Evolutionary conservation across 1,140 invertebrate species (phyloP).

Genomic region (Spodoptera frugiperda): DNA sequence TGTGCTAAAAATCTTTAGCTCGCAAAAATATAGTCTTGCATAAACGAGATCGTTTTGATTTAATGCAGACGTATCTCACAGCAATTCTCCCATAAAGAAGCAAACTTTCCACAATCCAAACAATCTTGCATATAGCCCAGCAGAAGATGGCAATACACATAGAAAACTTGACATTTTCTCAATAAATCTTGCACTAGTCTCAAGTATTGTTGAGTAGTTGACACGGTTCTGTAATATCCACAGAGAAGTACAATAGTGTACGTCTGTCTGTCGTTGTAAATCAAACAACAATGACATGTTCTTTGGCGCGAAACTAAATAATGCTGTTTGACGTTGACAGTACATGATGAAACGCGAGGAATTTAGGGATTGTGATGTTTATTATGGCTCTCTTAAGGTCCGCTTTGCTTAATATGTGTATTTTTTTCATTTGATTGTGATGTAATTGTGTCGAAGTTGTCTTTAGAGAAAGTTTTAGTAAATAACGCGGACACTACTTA

Average conservation of each 20-base stretch:
- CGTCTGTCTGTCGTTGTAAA: conserved; percentile 43
- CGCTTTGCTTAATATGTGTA: not conserved
- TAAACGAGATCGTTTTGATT: too few relatives aligned
- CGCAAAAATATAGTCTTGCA: too few relatives aligned
- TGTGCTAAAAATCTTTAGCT: too few relatives aligned
- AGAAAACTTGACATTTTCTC: conserved; percentile 12
- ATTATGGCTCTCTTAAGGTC: not conserved
- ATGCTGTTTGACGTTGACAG: conserved; percentile 41
- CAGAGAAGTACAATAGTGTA: conserved; percentile 6
- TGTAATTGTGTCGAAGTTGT: not conserved
- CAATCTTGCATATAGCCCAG: too few relatives aligned
- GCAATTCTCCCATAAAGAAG: not conserved
- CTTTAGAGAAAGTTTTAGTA: not conserved
- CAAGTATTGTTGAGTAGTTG: conserved; percentile 29
- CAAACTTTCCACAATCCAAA: not conserved
- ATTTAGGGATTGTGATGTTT: not conserved
- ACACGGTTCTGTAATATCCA: conserved; percentile 30
- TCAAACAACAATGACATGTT: conserved; percentile 49
- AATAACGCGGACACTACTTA: too few relatives aligned
- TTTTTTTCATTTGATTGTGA: not conserved
- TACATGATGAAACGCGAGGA: conserved; percentile 8
- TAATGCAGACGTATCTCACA: not conserved
- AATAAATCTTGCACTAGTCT: conserved; percentile 11
- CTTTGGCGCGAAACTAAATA: conserved; percentile 44
- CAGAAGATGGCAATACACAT: conserved; percentile 4